These are phyloP conservation scores for Anthopleura sola DNA, from an alignment of 64 coral and sea anemone species.

Conservation along the genomic window DNA sequence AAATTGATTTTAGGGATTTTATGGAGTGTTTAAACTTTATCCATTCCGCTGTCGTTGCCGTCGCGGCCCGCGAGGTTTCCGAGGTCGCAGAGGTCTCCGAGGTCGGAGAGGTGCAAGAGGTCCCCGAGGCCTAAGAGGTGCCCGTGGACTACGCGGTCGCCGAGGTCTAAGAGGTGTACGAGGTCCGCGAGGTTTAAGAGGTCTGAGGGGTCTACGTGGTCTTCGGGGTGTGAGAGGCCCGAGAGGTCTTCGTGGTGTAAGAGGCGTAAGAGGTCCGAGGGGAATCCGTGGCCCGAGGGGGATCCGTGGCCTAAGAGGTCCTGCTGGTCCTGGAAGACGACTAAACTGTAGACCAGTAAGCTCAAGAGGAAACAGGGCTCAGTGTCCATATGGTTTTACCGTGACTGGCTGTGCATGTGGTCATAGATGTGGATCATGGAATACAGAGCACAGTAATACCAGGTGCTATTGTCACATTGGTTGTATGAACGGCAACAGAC, in stretches of 20 bases:
- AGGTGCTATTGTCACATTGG: conserved; percentile 40
- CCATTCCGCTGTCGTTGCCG: too few relatives aligned
- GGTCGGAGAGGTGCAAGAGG: too few relatives aligned
- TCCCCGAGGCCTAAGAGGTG: too few relatives aligned
- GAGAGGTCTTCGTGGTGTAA: not conserved
- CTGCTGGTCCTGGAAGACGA: not conserved
- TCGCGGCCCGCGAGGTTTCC: too few relatives aligned
- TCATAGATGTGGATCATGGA: conserved; percentile 40
- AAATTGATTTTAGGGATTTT: too few relatives aligned
- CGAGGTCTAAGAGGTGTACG: too few relatives aligned
- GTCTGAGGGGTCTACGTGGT: too few relatives aligned
- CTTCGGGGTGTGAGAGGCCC: too few relatives aligned
- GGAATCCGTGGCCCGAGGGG: not conserved
- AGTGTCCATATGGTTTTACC: conserved; percentile 4
- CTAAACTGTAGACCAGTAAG: not conserved
- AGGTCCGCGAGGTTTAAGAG: too few relatives aligned
- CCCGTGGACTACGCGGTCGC: too few relatives aligned
- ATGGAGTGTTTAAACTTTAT: too few relatives aligned
- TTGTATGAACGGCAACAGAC: conserved; percentile 34
- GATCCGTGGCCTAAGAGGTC: not conserved
- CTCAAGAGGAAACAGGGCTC: not conserved
- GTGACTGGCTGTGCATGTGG: conserved; percentile 41
- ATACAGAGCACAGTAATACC: not conserved
- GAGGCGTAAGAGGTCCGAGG: not conserved
- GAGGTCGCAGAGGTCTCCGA: too few relatives aligned